Conservation (phyloP, 2,888 invertebrate genomes). For the Perizoma flavofasciatum region DNA sequence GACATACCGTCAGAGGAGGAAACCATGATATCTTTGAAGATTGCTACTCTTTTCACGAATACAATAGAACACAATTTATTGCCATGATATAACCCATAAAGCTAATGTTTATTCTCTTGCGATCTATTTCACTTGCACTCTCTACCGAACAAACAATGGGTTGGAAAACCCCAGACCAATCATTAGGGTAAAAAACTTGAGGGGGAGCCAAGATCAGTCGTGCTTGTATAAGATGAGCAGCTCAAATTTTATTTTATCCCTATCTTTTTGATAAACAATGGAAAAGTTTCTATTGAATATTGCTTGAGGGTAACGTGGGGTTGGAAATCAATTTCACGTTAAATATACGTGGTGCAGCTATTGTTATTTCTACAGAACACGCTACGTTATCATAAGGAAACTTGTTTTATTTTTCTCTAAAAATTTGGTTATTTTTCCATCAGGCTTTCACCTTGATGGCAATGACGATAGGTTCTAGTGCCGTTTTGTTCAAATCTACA, state of each 20-base stretch:
- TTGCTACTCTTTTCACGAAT: conserved; percentile 3
- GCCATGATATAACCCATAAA: conserved; percentile 29
- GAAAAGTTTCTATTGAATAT: conserved; percentile 30
- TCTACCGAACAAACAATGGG: conserved; percentile 67
- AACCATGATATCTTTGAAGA: no score
- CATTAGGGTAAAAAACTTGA: conserved; percentile 65
- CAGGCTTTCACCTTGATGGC: no score
- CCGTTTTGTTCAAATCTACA: no score
- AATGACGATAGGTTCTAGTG: no score
- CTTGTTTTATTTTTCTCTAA: no score
- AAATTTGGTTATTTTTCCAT: no score
- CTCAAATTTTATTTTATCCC: conserved; percentile 58
- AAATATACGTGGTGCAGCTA: conserved; percentile 14
- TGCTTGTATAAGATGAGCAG: conserved; percentile 63
- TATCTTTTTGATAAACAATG: conserved; percentile 54
- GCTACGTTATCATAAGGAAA: background rate
- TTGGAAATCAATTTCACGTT: conserved; percentile 25
- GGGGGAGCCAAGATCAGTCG: conserved; percentile 49
- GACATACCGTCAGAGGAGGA: no score
- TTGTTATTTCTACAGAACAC: conserved; percentile 6
- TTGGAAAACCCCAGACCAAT: conserved; percentile 63
- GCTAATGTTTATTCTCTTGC: conserved; percentile 32
- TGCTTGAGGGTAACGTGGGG: conserved; percentile 15
- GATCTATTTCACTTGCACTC: conserved; percentile 41
- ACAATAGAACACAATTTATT: conserved; percentile 22